Evolutionary conservation across 2,888 invertebrate species (phyloP), one percentile per base, ranked within the genome.

Genomic region (Liposcelis brunnea): DNA sequence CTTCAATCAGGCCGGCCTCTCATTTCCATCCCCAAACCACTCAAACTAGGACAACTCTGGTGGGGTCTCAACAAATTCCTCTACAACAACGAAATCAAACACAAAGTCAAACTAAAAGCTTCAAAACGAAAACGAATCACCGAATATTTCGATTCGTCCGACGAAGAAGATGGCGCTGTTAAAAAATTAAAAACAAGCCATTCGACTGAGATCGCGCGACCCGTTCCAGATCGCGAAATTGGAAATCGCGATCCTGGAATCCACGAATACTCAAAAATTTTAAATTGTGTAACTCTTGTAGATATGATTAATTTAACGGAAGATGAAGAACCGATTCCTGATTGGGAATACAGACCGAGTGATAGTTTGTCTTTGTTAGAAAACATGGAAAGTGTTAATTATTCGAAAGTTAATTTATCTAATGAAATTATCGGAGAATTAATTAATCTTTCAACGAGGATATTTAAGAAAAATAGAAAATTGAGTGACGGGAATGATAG

Each of bases 1-100:
- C 63, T 76, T 52, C 65, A 71, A 49, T 74, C 74, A 44, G 58
- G 57, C n/a, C 52, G 50, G 33, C 50, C 51, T 26, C 49, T 46
- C 4, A 3, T 12, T 45, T 16, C 12, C 21, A n/a, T 26, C 2
- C 16, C 21, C 31, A 46, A n/a, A 33, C 34, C 33, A 8, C 15
- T 10, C 16, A 42, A 14, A 4, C 35, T 31, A 45, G 10, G 19
- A 7, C 2, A 12, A 3, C 10, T 45, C 12, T n/a, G 31, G 14
- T 21, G 14, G n/a, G 34, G 10, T 7, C 44, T 38, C 37, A 12
- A 44, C 44, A 44, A 44, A 16, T 31, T 32, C 33, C 4, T 31
- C 19, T 42, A 43, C 31, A 11, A 42, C 47, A 48, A 26, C 46
- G 36, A 45, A 26, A 37, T 26, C 4, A 26, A 26, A 26, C 26